Evolutionary conservation across 2,888 invertebrate genomes (phyloP), one percentile per base, ranked within the genome.

Genomic region (Eupithecia abbreviata): DNA sequence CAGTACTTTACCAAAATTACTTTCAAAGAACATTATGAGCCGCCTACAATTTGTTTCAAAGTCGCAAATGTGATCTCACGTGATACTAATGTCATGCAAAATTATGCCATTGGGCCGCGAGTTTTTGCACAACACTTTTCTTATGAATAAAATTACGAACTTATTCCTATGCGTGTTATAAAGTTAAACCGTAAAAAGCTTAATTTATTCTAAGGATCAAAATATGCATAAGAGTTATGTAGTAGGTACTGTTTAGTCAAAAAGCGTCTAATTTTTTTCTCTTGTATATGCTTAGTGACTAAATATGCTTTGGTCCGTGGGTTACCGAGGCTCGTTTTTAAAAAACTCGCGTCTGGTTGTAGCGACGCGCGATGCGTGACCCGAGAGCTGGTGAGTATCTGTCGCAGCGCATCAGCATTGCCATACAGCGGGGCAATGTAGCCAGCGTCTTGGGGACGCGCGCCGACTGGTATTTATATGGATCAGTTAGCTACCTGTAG

Each of bases 91-190:
- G 81, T 65, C 78, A 82, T 83, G 82, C 81, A 82, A 85, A 84
- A 83, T 84, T 84, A 85, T 85, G 78, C 83, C 76, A 82, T 76
- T 79, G 77, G 78, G 79, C 73, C 77, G 77, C 75, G 47, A 79
- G 77, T 73, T 75, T 58, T 70, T 80, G 74, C 78, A 75, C 81
- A 78, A 80, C 79, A 81, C 79, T 81, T 75, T 76, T 79, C 82
- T 84, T 83, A 84, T 84, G 84, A 84, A 84, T 84, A 84, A 84
- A 84, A 84, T 84, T 83, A 84, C 80, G 73, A 62, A 47, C 74
- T 78, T 80, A 73, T 72, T 75, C 70, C 80, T 81, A 80, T 77
- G 75, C 73, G 76, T 74, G 78, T 72, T 75, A 58, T 75, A 73
- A 77, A 74, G 72, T 74, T 43, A 51, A 72, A 66, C 69, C 74